Conservation (phyloP, 2,797 vertebrate species). For the Myotis pilosus region DNA sequence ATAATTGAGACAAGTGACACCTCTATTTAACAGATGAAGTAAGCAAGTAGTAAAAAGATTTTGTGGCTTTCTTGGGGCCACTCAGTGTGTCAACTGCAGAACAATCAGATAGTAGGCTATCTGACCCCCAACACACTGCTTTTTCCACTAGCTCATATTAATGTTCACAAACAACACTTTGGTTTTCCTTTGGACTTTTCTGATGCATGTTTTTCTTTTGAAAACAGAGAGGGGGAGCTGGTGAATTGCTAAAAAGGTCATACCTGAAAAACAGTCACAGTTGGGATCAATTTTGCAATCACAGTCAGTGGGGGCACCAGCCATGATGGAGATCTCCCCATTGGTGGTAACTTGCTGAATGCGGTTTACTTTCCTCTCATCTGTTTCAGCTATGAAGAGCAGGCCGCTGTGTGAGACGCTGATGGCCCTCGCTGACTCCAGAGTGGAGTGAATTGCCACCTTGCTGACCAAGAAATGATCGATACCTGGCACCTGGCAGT, state of each 20-base stretch:
- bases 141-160: neutral
- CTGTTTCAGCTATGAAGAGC: constrained; percentile 96
- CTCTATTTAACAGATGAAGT: neutral
- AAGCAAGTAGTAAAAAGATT: neutral
- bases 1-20: neutral
- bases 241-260: constrained; percentile 76
- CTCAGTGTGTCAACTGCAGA: neutral
- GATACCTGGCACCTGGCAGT: constrained; percentile 96
- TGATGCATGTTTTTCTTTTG: constrained; percentile 42
- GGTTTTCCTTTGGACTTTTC: constrained; percentile 50
- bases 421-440: constrained; percentile 95
- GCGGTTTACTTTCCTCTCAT: constrained; percentile 97
- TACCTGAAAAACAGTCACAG: constrained; percentile 98
- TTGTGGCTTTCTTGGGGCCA: neutral
- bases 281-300: constrained; percentile 99
- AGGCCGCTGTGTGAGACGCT: constrained; percentile 93
- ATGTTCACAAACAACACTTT: constrained; percentile 27
- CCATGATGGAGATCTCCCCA: constrained; percentile 94
- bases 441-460: constrained; percentile 93
- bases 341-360: constrained; percentile 98
- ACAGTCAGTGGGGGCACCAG: constrained; percentile 94
- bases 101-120: neutral
- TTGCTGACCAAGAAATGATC: constrained; percentile 95
- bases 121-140: neutral
- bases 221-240: constrained; percentile 60